These are phyloP conservation scores for Drosophila persimilis DNA, from an alignment of 1,140 invertebrate species.

Conservation along the genomic window DNA sequence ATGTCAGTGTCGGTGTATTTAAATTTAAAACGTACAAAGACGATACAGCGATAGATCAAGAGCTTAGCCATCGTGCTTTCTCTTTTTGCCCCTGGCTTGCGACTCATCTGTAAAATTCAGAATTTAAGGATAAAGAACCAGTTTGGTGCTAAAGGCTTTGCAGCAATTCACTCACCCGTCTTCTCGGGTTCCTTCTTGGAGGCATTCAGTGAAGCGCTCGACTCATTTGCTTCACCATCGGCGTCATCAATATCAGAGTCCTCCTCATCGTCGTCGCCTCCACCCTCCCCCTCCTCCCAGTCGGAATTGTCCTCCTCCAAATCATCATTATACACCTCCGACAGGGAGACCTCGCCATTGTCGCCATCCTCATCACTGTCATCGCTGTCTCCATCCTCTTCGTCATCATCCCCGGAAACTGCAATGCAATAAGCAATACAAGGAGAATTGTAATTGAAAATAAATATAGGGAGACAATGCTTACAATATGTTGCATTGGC, in stretches of 20 bases:
- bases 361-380: slow-evolving; percentile 85
- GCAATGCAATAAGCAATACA: slow-evolving; percentile 38
- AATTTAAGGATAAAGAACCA: not conserved
- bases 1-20: slow-evolving; percentile 53
- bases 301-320: slow-evolving; percentile 81
- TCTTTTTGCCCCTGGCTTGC: slow-evolving; percentile 87
- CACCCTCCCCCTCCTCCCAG: slow-evolving; percentile 77
- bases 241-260: slow-evolving; percentile 84
- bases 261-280: slow-evolving; percentile 83
- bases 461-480: slow-evolving; percentile 44
- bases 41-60: slow-evolving; percentile 57
- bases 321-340: slow-evolving; percentile 80
- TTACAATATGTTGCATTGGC: slow-evolving; percentile 80
- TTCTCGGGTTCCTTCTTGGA: slow-evolving; percentile 58
- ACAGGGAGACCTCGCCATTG: slow-evolving; percentile 83
- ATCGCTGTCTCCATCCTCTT: slow-evolving; percentile 84
- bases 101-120: slow-evolving; percentile 80
- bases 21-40: slow-evolving; percentile 75
- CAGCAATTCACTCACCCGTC: slow-evolving; percentile 32
- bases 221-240: slow-evolving; percentile 74
- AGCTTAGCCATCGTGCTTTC: slow-evolving; percentile 86
- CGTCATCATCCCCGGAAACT: slow-evolving; percentile 85
- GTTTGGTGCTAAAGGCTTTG: not conserved
- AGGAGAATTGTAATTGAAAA: slow-evolving; percentile 6
- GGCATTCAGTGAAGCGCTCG: slow-evolving; percentile 56